Percentiles rank a stretch among this genome's conserved stretches.
Conservation (phyloP, 2,888 invertebrate genomes). For the Drosophila diplacantha region DNA sequence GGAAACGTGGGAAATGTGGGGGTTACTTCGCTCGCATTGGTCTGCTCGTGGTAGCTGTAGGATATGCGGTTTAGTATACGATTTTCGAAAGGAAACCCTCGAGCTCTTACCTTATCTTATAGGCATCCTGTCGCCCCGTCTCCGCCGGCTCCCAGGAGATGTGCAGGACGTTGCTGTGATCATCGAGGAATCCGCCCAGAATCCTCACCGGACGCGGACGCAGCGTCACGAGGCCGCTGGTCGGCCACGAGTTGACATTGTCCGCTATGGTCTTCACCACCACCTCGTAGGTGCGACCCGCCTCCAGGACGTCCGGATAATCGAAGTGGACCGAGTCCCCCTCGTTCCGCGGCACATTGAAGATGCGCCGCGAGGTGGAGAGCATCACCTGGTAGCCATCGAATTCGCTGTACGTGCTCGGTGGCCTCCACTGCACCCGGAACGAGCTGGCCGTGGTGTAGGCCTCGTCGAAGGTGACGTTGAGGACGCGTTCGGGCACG, state of each 20-base stretch:
- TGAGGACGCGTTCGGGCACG: constrained; percentile 90
- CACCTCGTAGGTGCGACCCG: constrained; percentile 92
- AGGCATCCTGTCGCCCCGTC: constrained; percentile 89
- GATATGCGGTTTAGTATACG: not conserved
- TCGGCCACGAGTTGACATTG: constrained; percentile 95
- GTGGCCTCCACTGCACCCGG: constrained; percentile 91
- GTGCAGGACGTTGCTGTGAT: constrained; percentile 83
- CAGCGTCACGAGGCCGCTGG: constrained; percentile 89
- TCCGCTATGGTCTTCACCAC: constrained; percentile 95
- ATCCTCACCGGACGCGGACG: constrained; percentile 87
- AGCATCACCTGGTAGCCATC: constrained; percentile 94
- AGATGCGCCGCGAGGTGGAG: constrained; percentile 81
- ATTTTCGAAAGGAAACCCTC: not conserved
- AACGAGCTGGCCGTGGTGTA: constrained; percentile 88
- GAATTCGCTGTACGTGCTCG: constrained; percentile 89
- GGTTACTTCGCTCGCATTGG: constrained; percentile 87
- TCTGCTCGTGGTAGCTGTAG: constrained; percentile 86
- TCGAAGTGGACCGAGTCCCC: constrained; percentile 81
- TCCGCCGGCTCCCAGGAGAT: constrained; percentile 88
- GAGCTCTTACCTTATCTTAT: constrained; percentile 78
- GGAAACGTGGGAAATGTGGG: constrained; percentile 69
- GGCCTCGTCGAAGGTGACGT: constrained; percentile 87
- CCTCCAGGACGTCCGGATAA: constrained; percentile 89
- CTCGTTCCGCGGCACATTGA: constrained; percentile 83
- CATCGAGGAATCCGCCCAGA: constrained; percentile 82